Evolutionary conservation across 2,797 vertebrate species (phyloP).

Genomic region (Sebastolobus altivelis): DNA sequence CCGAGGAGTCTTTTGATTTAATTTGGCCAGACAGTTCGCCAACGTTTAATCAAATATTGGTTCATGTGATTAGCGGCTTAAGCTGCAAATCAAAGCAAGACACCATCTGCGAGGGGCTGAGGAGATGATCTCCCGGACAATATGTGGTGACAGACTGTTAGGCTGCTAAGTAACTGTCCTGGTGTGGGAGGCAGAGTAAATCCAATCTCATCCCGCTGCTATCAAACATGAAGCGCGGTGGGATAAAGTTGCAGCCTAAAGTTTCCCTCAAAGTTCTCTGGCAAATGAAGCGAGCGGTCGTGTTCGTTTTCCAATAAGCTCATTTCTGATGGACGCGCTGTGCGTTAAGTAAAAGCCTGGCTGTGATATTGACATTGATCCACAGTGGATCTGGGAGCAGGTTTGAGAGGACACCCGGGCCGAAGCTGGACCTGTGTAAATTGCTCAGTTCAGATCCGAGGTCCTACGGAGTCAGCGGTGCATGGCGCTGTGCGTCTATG

Average conservation of each 20-base stretch:
- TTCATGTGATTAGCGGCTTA: constrained; percentile 69
- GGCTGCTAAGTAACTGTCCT: constrained; percentile 59
- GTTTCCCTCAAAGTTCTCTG: constrained; percentile 71
- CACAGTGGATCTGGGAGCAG: constrained; percentile 46
- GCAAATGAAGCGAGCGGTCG: constrained; percentile 53
- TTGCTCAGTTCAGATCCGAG: constrained; percentile 71
- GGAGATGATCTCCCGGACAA: constrained; percentile 70
- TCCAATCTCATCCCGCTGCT: constrained; percentile 61
- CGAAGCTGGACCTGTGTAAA: constrained; percentile 73
- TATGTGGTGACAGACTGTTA: constrained; percentile 46
- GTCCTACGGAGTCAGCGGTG: constrained; percentile 67
- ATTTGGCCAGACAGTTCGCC: constrained; percentile 60
- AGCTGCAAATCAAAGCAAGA: constrained; percentile 63
- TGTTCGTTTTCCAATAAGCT: constrained; percentile 81
- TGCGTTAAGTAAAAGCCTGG: constrained; percentile 78
- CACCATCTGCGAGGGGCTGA: constrained; percentile 45
- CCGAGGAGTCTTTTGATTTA: constrained; percentile 65
- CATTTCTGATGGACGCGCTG: constrained; percentile 76
- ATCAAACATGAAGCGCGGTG: constrained; percentile 40
- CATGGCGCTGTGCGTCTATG: constrained; percentile 48
- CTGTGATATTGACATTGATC: constrained; percentile 85
- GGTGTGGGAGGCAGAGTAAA: constrained; percentile 52
- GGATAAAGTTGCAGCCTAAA: constrained; percentile 69
- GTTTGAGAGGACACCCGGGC: constrained; percentile 54
- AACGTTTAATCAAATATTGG: constrained; percentile 73